These are phyloP conservation scores for Thera britannica DNA, from an alignment of 2,888 invertebrate genomes.

Conservation along the genomic window DNA sequence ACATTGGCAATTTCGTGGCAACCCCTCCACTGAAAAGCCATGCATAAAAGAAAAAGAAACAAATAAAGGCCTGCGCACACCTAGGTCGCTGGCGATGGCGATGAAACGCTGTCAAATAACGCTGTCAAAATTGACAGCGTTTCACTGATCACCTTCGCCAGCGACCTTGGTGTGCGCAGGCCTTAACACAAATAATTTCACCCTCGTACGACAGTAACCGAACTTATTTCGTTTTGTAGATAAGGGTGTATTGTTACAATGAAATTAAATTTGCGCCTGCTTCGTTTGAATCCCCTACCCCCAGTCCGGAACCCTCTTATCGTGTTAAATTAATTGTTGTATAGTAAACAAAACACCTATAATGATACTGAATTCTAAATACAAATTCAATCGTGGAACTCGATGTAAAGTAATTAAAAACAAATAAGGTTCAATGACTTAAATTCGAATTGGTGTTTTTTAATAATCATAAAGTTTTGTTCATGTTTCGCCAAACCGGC, in stretches of 20 bases:
- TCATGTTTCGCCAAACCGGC: too few relatives aligned
- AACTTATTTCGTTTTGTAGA: constrained; percentile 30
- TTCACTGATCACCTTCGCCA: too few relatives aligned
- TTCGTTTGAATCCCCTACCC: constrained; percentile 22
- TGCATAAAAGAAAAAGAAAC: too few relatives aligned
- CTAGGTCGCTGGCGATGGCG: too few relatives aligned
- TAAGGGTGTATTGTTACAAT: constrained; percentile 38
- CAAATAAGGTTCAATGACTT: neutral
- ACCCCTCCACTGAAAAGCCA: too few relatives aligned
- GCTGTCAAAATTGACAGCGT: too few relatives aligned
- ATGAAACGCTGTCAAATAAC: too few relatives aligned
- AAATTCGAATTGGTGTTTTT: constrained; percentile 1
- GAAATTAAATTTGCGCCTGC: constrained; percentile 36
- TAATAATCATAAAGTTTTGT: constrained; percentile 21
- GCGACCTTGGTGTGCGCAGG: too few relatives aligned
- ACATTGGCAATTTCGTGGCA: too few relatives aligned
- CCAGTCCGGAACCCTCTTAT: neutral
- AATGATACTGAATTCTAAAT: constrained; percentile 9
- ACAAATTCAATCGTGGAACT: constrained; percentile 2
- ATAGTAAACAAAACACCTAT: constrained; percentile 22
- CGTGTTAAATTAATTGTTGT: constrained; percentile 24
- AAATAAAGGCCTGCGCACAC: too few relatives aligned
- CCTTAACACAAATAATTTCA: neutral
- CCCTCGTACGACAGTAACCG: neutral
- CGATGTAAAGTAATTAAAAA: constrained; percentile 15